Conservation (phyloP, 2,113 vertebrate genomes). For the Ammodramus savannarum region DNA sequence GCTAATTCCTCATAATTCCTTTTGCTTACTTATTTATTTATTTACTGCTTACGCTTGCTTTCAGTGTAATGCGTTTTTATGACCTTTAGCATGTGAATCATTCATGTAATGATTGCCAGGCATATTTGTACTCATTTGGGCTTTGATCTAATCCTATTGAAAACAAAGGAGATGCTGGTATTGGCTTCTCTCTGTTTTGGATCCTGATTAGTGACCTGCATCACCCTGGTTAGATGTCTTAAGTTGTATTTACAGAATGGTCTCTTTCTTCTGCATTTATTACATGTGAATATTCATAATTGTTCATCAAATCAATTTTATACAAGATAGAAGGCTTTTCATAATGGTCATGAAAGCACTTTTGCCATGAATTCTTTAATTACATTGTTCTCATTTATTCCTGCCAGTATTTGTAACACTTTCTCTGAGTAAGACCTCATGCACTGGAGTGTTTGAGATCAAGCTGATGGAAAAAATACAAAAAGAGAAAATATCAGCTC, state of each 20-base stretch:
- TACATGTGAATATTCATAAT: neutral
- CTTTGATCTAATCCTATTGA: neutral
- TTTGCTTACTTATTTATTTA: neutral
- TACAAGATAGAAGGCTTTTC: neutral
- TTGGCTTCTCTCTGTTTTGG: neutral
- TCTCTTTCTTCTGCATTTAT: neutral
- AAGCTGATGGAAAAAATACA: neutral
- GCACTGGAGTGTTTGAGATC: neutral
- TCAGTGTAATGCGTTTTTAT: neutral
- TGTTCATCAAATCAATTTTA: constrained; percentile 27
- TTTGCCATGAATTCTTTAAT: neutral
- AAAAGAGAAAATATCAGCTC: neutral
- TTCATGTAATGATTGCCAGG: neutral
- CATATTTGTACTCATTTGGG: neutral
- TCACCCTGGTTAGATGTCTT: neutral
- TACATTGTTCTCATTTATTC: neutral
- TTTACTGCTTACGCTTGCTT: neutral
- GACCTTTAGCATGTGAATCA: neutral
- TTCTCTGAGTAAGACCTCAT: neutral
- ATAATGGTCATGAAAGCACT: neutral
- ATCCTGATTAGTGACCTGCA: neutral
- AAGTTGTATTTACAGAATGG: neutral
- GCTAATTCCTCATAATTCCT: neutral
- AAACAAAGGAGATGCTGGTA: neutral
- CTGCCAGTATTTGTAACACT: neutral